A percentile compares a stretch with the other conserved stretches of the same genome.
These are phyloP conservation scores for Carcinoscorpius rotundicauda DNA, from an alignment of 1,140 invertebrate genomes.

Conservation along the genomic window DNA sequence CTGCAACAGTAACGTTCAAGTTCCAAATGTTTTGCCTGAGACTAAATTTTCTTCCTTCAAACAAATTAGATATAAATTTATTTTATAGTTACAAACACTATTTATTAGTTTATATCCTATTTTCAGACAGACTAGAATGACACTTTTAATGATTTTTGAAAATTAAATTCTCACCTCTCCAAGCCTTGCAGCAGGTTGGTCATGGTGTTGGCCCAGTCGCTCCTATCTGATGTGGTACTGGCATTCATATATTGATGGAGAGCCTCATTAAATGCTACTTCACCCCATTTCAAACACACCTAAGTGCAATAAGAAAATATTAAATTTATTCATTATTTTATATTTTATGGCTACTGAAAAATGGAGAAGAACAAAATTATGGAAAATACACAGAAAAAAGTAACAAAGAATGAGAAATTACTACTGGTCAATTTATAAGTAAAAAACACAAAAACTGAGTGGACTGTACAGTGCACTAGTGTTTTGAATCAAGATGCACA, in stretches of 20 bases:
- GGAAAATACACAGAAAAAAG: conserved; percentile 1
- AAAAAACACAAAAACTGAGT: neutral
- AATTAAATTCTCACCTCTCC: conserved; percentile 35
- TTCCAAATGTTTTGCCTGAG: too few species aligned
- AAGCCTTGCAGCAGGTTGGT: conserved; percentile 52
- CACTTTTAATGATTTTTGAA: neutral
- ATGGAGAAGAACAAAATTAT: conserved; percentile 7
- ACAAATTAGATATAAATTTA: too few species aligned
- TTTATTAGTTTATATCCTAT: too few species aligned
- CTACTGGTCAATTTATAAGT: conserved; percentile 14
- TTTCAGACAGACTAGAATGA: too few species aligned
- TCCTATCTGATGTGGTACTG: conserved; percentile 19
- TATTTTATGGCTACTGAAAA: neutral
- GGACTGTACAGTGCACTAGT: too few species aligned
- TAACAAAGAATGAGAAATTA: conserved; percentile 4
- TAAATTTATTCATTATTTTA: too few species aligned
- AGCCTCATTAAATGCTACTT: conserved; percentile 46
- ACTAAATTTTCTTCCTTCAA: too few species aligned
- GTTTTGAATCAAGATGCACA: too few species aligned
- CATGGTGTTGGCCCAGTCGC: conserved; percentile 39
- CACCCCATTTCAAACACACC: conserved; percentile 60
- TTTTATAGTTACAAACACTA: too few species aligned
- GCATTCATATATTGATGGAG: conserved; percentile 29
- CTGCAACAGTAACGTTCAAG: too few species aligned
- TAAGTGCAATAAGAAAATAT: conserved; percentile 27